Evolutionary conservation across 2,113 vertebrate species (phyloP).

Genomic region (Phylloscopus whistleri): DNA sequence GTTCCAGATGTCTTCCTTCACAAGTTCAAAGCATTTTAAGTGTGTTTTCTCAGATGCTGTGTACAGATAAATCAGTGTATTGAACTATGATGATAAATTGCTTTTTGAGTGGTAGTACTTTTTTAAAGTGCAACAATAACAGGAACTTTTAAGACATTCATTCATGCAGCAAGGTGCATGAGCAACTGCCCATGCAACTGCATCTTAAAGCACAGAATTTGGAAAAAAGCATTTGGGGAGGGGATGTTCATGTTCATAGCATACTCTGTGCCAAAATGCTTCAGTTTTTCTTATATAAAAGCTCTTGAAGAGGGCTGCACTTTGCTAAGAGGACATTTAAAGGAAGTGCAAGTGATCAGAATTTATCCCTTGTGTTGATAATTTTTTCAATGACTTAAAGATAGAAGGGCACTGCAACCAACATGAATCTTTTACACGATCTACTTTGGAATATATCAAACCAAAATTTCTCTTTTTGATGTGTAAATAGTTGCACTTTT

Average conservation of each 20-base stretch:
- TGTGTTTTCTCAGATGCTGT: constrained; percentile 1
- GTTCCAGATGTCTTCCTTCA: constrained; percentile 20
- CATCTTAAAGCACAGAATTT: not conserved
- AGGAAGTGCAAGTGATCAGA: not conserved
- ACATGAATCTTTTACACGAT: not conserved
- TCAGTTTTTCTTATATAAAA: not conserved
- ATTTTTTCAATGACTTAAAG: not conserved
- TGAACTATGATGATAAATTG: not conserved
- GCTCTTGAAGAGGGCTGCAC: not conserved
- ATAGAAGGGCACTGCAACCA: not conserved
- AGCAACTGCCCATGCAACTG: not conserved
- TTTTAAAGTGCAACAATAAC: not conserved
- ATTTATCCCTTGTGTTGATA: not conserved
- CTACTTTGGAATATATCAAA: not conserved
- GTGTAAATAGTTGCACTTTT: not conserved
- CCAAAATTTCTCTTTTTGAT: not conserved
- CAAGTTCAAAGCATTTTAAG: not conserved
- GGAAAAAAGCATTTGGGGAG: not conserved
- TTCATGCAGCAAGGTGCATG: not conserved
- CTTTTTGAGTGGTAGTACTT: not conserved
- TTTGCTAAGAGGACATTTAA: not conserved
- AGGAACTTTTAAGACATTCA: not conserved
- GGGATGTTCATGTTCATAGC: not conserved
- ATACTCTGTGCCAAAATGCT: not conserved
- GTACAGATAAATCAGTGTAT: not conserved